Percentiles rank a stretch among this genome's conserved stretches.
phyloP scores from a whole-genome alignment of 2,888 invertebrate genomes.

The Limnephilus rhombicus region DNA sequence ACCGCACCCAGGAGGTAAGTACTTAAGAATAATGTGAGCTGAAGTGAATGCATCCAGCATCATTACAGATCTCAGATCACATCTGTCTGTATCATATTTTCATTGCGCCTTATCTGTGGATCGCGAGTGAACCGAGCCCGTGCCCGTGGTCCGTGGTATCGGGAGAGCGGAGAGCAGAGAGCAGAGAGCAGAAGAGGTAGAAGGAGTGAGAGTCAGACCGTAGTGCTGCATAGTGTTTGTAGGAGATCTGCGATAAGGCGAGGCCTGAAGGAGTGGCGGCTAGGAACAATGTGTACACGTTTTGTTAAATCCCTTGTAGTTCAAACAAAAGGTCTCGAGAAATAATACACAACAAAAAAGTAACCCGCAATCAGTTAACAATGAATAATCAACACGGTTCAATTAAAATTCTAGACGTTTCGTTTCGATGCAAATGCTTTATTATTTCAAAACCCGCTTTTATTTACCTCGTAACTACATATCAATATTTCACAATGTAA shows the following conservation, averaged over 20 bases:
- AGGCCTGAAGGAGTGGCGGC: conserved; percentile 35
- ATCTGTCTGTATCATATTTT: conserved; percentile 33
- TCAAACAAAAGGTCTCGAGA: conserved; percentile 44
- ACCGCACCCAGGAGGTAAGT: neutral
- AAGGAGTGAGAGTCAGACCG: neutral
- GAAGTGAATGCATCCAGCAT: conserved; percentile 29
- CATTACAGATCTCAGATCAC: conserved; percentile 31
- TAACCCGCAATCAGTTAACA: conserved; percentile 43
- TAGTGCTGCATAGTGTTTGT: conserved; percentile 27
- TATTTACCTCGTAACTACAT: neutral
- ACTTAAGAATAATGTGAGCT: neutral
- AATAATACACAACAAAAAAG: conserved; percentile 43
- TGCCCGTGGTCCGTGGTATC: neutral
- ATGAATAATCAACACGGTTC: conserved; percentile 43
- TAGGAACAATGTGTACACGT: conserved; percentile 45
- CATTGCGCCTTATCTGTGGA: conserved; percentile 28
- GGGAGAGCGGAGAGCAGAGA: conserved; percentile 9
- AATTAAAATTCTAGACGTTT: conserved; percentile 48
- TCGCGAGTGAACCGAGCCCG: conserved; percentile 15
- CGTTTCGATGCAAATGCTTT: conserved; percentile 39
- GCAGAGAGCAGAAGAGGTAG: conserved; percentile 7
- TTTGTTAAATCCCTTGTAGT: conserved; percentile 33
- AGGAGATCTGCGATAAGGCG: conserved; percentile 34
- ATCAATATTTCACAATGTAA: neutral
- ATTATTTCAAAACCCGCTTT: neutral